phyloP scores from a whole-genome alignment of 2,113 vertebrate species.

The Taxidea taxus region DNA sequence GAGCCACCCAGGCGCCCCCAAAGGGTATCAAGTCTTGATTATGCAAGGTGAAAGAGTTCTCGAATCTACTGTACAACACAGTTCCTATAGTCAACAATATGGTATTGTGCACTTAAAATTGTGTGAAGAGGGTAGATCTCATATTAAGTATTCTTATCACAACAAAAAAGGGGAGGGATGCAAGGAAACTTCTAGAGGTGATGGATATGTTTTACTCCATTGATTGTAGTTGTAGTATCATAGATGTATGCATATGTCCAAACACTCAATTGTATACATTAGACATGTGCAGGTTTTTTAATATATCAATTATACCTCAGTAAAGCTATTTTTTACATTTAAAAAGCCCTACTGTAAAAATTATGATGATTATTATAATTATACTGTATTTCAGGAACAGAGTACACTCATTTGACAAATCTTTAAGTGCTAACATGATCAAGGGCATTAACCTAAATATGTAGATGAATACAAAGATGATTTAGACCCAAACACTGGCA shows the following conservation, averaged over 20 bases:
- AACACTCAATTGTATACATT: not conserved
- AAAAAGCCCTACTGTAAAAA: not conserved
- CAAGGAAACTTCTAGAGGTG: not conserved
- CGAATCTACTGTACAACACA: not conserved
- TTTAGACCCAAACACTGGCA: not conserved
- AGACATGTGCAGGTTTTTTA: not conserved
- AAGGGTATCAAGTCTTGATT: not conserved
- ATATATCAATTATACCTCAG: not conserved
- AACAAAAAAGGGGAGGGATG: not conserved
- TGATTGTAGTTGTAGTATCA: not conserved
- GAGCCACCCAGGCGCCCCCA: too few relatives aligned
- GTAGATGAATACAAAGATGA: not conserved
- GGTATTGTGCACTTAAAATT: not conserved
- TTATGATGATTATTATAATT: not conserved
- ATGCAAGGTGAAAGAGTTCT: not conserved
- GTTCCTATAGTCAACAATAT: not conserved
- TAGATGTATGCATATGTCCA: not conserved
- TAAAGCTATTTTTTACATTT: not conserved
- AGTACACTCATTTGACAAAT: conserved; percentile 18
- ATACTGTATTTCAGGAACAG: not conserved
- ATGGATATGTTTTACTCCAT: not conserved
- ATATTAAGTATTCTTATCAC: not conserved
- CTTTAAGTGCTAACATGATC: not conserved
- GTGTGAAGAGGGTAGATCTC: not conserved
- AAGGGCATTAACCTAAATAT: not conserved